Percentiles rank a stretch among this genome's conserved stretches.
Conservation (phyloP, 2,888 invertebrate genomes). For the Agrochola macilenta region DNA sequence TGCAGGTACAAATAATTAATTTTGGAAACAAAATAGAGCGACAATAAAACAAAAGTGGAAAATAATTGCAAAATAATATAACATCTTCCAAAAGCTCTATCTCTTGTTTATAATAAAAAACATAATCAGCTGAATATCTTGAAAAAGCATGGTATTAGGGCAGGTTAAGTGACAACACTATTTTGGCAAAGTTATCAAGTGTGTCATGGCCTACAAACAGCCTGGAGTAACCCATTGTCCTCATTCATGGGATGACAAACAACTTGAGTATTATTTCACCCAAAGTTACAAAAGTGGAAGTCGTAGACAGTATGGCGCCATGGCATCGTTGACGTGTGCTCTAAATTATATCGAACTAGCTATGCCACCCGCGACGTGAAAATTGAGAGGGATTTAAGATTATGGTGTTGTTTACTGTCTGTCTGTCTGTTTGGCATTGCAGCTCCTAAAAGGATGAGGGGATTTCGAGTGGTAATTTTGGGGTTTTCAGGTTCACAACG, state of each 20-base stretch:
- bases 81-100: neutral
- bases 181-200: slow-evolving; percentile 46
- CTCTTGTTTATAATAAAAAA: neutral
- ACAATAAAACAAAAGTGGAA: neutral
- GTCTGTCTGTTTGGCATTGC: neutral
- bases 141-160: slow-evolving; percentile 19
- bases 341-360: neutral
- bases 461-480: neutral
- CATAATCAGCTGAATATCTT: neutral
- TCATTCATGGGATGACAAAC: slow-evolving; percentile 44
- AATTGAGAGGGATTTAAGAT: neutral
- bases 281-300: slow-evolving; percentile 22
- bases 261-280: slow-evolving; percentile 19
- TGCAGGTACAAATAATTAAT: neutral
- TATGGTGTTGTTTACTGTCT: neutral
- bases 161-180: slow-evolving; percentile 38
- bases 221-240: slow-evolving; percentile 30
- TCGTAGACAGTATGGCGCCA: slow-evolving; percentile 37
- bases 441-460: neutral
- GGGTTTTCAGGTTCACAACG: neutral
- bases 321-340: slow-evolving; percentile 4
- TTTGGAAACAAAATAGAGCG: neutral
- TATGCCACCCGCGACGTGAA: neutral
- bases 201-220: slow-evolving; percentile 37
- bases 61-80: too few species aligned